These are phyloP conservation scores for Brenthis daphne DNA, from an alignment of 2,888 invertebrate genomes.

Conservation along the genomic window DNA sequence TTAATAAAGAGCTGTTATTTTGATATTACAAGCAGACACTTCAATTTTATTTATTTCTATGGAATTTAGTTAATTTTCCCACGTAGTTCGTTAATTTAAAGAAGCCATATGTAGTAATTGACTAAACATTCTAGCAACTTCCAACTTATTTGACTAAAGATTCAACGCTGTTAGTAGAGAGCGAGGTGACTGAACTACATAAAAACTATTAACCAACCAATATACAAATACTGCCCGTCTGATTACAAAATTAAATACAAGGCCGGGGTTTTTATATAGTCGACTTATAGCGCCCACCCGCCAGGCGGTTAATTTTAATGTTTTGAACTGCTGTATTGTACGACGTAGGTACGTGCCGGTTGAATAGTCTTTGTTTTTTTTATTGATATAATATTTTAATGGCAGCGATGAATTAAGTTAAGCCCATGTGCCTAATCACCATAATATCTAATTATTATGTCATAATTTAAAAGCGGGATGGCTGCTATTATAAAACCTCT, in stretches of 20 bases:
- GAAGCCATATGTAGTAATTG: neutral
- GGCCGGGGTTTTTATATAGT: slow-evolving; percentile 11
- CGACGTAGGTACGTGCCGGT: neutral
- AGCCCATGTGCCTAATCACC: neutral
- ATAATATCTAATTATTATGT: neutral
- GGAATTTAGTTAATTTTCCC: neutral
- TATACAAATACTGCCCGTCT: slow-evolving; percentile 15
- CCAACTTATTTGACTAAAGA: slow-evolving; percentile 11
- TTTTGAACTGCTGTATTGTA: slow-evolving; percentile 5
- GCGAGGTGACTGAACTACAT: slow-evolving; percentile 32
- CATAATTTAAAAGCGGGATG: neutral
- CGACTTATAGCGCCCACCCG: slow-evolving; percentile 9
- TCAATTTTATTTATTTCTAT: too few relatives aligned
- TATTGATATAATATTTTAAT: neutral
- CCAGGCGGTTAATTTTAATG: slow-evolving; percentile 18
- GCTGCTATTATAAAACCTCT: too few relatives aligned
- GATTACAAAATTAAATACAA: slow-evolving; percentile 11
- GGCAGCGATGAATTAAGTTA: neutral
- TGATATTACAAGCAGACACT: too few relatives aligned
- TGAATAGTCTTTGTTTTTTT: slow-evolving; percentile 7
- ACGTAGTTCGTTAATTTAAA: neutral
- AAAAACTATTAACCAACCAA: slow-evolving; percentile 27
- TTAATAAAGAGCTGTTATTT: too few relatives aligned
- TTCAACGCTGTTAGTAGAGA: slow-evolving; percentile 1
- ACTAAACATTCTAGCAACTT: slow-evolving; percentile 22